Conservation (phyloP, 1,140 invertebrate species). For the Cydia strobilella region DNA sequence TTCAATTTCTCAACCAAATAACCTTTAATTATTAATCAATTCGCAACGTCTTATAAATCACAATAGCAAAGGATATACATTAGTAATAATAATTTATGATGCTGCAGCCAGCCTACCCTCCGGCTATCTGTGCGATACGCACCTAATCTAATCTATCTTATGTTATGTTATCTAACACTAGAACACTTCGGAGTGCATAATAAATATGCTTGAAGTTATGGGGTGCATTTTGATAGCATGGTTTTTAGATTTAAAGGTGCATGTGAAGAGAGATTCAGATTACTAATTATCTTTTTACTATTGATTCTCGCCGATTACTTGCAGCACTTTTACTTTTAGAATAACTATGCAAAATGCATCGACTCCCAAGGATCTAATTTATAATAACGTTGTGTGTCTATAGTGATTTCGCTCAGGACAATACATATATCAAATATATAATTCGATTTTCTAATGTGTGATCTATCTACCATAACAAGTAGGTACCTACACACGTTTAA, state of each 20-base stretch:
- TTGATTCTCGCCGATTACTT: neutral
- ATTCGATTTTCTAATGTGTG: too few relatives aligned
- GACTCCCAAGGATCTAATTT: too few relatives aligned
- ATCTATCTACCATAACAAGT: too few relatives aligned
- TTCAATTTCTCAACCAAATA: constrained; percentile 31
- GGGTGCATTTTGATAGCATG: neutral
- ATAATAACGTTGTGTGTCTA: too few relatives aligned
- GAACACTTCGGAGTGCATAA: constrained; percentile 20
- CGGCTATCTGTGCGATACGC: constrained; percentile 28
- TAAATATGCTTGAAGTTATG: constrained; percentile 17
- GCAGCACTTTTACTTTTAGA: neutral
- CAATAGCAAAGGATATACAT: constrained; percentile 33
- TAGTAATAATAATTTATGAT: constrained; percentile 30
- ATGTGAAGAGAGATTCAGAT: constrained; percentile 7
- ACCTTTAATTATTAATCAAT: constrained; percentile 32
- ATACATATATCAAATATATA: too few relatives aligned
- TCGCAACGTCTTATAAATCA: constrained; percentile 30
- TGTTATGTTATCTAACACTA: constrained; percentile 30
- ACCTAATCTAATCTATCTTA: constrained; percentile 27
- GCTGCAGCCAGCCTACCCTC: constrained; percentile 16
- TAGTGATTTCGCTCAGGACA: too few relatives aligned
- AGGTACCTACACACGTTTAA: too few relatives aligned
- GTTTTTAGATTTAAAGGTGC: constrained; percentile 1
- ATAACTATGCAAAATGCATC: too few relatives aligned
- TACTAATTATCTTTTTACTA: neutral